phyloP scores from a whole-genome alignment of 2,113 vertebrate species.

The Pseudorectes ferrugineus region DNA sequence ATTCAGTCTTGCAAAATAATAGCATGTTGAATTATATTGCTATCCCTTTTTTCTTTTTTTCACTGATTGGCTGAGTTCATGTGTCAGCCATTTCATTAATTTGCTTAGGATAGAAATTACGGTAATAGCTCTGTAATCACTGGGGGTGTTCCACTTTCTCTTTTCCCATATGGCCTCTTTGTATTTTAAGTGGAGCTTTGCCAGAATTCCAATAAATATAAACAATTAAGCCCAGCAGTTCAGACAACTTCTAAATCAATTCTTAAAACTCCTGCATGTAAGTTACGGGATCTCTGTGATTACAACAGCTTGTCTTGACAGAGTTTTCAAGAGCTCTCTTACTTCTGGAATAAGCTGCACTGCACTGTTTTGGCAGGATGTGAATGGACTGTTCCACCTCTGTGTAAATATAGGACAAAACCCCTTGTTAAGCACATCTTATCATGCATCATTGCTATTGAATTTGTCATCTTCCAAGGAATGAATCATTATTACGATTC shows the following conservation, averaged over 20 bases:
- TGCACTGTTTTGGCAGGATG: background rate
- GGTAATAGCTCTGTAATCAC: background rate
- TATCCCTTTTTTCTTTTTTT: background rate
- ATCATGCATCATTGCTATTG: background rate
- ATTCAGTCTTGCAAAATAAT: background rate
- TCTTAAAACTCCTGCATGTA: background rate
- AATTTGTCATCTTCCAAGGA: background rate
- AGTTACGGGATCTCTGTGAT: background rate
- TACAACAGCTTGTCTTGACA: background rate
- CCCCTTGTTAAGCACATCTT: background rate
- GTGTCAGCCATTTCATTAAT: slow-evolving; percentile 19
- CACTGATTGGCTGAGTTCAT: background rate
- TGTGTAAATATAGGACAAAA: background rate
- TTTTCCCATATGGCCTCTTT: background rate
- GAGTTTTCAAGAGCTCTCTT: background rate
- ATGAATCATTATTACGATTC: background rate
- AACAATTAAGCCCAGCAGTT: background rate
- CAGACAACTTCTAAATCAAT: background rate
- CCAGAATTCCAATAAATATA: slow-evolving; percentile 4
- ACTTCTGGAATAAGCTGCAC: background rate
- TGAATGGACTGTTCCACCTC: background rate
- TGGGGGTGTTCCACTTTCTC: background rate
- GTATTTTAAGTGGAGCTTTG: background rate
- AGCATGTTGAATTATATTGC: background rate
- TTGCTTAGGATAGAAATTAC: background rate